Evolutionary conservation across 2,888 invertebrate species (phyloP), one percentile per base, ranked within the genome.

Genomic region (Melieria omissa): DNA sequence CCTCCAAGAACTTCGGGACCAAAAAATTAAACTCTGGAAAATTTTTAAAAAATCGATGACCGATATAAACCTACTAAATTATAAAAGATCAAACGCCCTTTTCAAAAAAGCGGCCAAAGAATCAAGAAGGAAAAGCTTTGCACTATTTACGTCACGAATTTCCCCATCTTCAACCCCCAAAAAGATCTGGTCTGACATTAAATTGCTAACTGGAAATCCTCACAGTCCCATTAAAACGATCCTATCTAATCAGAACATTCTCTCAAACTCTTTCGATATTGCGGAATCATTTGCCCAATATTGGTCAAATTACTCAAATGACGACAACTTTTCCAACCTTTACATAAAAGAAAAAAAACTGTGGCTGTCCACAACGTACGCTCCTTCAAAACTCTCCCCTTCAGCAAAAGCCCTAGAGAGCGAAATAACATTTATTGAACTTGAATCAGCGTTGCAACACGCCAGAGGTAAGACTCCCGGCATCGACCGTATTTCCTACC

Each of bases 1-100:
- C n/a, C 60, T 60, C 7, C 60, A 60, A 60, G 12, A 60, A 7
- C 60, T 60, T 1, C 60, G 60, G 6, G 5, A 7, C 57, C 4
- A 57, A 10, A 57, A 57, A 57, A 57, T 14, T 16, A 10, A 57
- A 57, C 10, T 29, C 7, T 57, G 57, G 57, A 57, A 57, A 57
- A 16, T 16, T 57, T 57, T 29, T 10, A 57, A 57, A 10, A 16
- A 41, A 4, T 57, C 29, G 2, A 57, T 57, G 57, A 4, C 29
- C 41, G 57, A 4, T 1, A 14, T 5, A 4, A 57, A 57, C 9
- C 57, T 57, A 29, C 10, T 57, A 14, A 57, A 57, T 57, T 57
- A 57, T 14, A 57, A 57, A 57, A 14, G 47, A 46, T n/a, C 47
- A 14, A 62, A 62, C 12, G 62, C 46, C 1, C 14, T 62, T 5